Base-by-base conservation (phyloP, 1,140 invertebrate species). In the Hyles vespertilio region DNA sequence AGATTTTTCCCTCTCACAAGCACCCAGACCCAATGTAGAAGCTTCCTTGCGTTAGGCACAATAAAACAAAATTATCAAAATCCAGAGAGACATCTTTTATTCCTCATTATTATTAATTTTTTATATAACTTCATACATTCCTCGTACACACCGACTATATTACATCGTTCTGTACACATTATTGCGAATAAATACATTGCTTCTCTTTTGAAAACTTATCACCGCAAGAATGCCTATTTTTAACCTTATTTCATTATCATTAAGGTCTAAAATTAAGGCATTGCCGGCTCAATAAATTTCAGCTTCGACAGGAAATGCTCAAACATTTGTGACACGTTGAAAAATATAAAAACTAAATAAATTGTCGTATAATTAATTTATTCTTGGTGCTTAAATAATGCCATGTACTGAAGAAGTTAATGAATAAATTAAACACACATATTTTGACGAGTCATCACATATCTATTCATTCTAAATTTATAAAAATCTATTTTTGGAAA, bases 181-280 rank as follows among this genome's bases (percentile, higher is more conserved):
- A 81, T 80, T 82, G 77, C 75, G 74, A 76, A 79, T 84, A 84
- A 80, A 77, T 82, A 81, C 74, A 84, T 84, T 81, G 77, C 72
- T 84, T 81, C 59, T 77, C 58, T 62, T 70, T 71, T 72, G 67
- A 59, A 72, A 59, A 61, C 53, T 32, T 33, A 22, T 22, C n/a
- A 49, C 52, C 47, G 40, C n/a, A 54, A 36, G 43, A 48, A 11
- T 51, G 49, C 51, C 45, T 49, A 57, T 22, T 43, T 12, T 11
- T 5, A 11, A 48, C 12, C n/a, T 48, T 43, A 52, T 44, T 34
- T 49, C 22, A 49, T 48, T 58, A 22, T 44, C 10, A 51, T 44
- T 58, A 51, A 33, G 32, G 51, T 40, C 36, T 40, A 40, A 40
- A 40, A 40, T 40, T 8, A 8, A 5, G 36, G 36, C 36, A 40